Evolutionary conservation across 2,888 invertebrate species (phyloP).

Genomic region (Saturnia pavonia): DNA sequence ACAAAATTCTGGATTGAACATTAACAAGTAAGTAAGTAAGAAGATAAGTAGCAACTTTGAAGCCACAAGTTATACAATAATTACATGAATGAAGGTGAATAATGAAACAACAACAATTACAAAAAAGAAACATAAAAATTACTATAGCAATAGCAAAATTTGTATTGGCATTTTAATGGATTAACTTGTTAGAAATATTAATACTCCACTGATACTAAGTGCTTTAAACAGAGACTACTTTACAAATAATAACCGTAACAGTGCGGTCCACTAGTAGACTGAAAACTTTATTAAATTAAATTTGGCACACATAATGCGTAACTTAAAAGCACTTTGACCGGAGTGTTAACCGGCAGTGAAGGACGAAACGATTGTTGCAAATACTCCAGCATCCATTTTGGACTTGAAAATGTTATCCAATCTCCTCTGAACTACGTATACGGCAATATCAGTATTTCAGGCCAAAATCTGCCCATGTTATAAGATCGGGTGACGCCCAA

Average conservation of each 20-base stretch:
- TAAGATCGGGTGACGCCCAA: background rate
- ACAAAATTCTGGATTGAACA: too few relatives aligned
- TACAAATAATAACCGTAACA: background rate
- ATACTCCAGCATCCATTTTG: background rate
- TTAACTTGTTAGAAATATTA: too few relatives aligned
- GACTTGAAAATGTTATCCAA: constrained; percentile 7
- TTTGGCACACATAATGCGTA: background rate
- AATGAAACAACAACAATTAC: too few relatives aligned
- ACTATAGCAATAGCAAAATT: too few relatives aligned
- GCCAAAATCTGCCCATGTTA: constrained; percentile 1
- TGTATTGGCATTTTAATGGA: too few relatives aligned
- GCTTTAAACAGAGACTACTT: background rate
- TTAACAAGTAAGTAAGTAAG: too few relatives aligned
- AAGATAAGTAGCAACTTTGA: too few relatives aligned
- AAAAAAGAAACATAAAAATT: too few relatives aligned
- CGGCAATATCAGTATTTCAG: background rate
- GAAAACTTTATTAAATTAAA: background rate
- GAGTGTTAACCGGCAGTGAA: background rate
- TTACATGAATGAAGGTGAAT: too few relatives aligned
- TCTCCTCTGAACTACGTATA: constrained; percentile 1
- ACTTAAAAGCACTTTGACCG: background rate
- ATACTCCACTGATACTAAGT: too few relatives aligned
- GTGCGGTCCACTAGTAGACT: background rate
- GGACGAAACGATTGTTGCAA: background rate
- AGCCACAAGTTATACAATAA: too few relatives aligned